phyloP scores from a whole-genome alignment of 2,113 vertebrate genomes.

The Telmatochromis bifrenatus region DNA sequence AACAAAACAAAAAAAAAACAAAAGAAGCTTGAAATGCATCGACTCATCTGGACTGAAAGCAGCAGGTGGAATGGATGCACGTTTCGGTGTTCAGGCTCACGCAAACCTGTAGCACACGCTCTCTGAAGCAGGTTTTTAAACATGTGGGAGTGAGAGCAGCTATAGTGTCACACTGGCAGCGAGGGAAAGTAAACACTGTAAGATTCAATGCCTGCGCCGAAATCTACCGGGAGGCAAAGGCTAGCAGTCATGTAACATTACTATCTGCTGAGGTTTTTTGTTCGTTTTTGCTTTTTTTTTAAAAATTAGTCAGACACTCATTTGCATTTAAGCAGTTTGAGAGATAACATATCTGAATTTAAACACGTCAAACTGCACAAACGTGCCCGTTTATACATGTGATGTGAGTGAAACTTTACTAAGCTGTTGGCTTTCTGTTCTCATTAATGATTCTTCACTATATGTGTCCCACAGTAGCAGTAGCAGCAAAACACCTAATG shows the following conservation, averaged over 20 bases:
- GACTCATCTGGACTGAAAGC: slow-evolving; percentile 39
- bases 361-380: not conserved
- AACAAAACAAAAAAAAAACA: slow-evolving; percentile 5
- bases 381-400: not conserved
- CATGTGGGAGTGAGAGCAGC: not conserved
- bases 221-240: not conserved
- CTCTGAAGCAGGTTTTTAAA: not conserved
- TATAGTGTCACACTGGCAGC: not conserved
- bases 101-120: not conserved
- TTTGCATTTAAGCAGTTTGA: not conserved
- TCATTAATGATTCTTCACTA: not conserved
- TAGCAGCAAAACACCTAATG: not conserved
- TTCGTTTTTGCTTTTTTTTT: fast-evolving
- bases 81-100: slow-evolving; percentile 1
- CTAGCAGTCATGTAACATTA: not conserved
- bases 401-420: not conserved
- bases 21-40: slow-evolving; percentile 59
- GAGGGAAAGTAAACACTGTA: not conserved
- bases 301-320: not conserved
- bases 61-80: slow-evolving; percentile 56
- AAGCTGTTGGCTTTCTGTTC: not conserved
- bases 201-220: not conserved
- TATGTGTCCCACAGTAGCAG: not conserved
- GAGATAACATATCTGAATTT: not conserved
- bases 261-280: not conserved